phyloP scores from a whole-genome alignment of 2,113 vertebrate species.

The Equus przewalskii region DNA sequence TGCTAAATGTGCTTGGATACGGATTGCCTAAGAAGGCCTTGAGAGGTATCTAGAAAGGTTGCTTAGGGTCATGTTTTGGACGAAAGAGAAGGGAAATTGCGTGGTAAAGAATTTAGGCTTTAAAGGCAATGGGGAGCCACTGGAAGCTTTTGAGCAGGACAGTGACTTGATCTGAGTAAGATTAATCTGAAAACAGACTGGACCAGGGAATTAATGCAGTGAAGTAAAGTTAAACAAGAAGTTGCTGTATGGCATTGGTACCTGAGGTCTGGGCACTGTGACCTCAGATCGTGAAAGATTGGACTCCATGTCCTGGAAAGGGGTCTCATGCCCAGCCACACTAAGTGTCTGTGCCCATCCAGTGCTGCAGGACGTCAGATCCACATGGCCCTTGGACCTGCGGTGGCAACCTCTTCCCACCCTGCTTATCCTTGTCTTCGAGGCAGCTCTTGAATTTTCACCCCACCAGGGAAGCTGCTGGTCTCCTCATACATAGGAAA shows the following conservation, averaged over 20 bases:
- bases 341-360: rapidly evolving
- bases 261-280: neutral
- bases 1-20: neutral
- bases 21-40: neutral
- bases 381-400: neutral
- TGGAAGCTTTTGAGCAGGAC: neutral
- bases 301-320: neutral
- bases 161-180: neutral
- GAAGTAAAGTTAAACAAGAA: neutral
- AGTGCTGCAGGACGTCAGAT: neutral
- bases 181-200: neutral
- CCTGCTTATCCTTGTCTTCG: neutral
- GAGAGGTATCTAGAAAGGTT: neutral
- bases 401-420: rapidly evolving
- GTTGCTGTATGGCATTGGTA: too few relatives aligned
- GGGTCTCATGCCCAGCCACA: neutral
- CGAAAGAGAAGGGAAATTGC: neutral
- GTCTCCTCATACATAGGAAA: neutral
- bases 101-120: neutral
- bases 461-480: neutral
- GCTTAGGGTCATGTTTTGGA: neutral
- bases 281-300: neutral
- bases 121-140: neutral
- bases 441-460: neutral
- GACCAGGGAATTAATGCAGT: too few relatives aligned